A percentile compares a stretch with the other conserved stretches of the same genome.
These are phyloP conservation scores for Agonopterix subpropinquella DNA, from an alignment of 2,888 invertebrate genomes.

Conservation along the genomic window DNA sequence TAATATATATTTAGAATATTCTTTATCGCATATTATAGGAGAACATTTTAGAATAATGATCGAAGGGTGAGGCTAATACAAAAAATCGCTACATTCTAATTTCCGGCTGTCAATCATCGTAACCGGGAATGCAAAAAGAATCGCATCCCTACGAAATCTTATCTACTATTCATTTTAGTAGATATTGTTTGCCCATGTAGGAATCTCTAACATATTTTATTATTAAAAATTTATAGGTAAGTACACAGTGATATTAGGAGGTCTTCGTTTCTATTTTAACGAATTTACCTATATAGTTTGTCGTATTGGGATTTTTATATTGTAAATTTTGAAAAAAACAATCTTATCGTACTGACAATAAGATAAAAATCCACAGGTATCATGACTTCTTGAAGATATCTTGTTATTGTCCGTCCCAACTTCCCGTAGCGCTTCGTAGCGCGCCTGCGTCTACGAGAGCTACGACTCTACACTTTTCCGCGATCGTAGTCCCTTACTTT, in stretches of 20 bases:
- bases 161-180: neutral
- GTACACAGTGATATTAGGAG: no score
- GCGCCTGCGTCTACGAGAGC: conserved; percentile 56
- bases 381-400: conserved; percentile 17
- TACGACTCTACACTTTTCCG: conserved; percentile 8
- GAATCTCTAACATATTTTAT: no score
- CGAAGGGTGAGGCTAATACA: neutral
- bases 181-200: neutral
- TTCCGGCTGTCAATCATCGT: conserved; percentile 12
- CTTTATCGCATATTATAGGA: no score
- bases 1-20: no score
- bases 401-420: conserved; percentile 14
- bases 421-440: conserved; percentile 44
- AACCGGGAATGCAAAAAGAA: neutral
- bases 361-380: conserved; percentile 43
- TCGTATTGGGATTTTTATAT: no score
- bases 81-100: conserved; percentile 4
- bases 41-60: no score
- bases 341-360: neutral
- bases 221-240: no score
- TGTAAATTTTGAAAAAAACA: no score
- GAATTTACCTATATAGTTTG: no score
- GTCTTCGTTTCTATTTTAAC: no score
- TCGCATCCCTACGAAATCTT: neutral
- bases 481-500: neutral